Conservation (phyloP, 2,113 vertebrate genomes). For the Dromas ardeola region DNA sequence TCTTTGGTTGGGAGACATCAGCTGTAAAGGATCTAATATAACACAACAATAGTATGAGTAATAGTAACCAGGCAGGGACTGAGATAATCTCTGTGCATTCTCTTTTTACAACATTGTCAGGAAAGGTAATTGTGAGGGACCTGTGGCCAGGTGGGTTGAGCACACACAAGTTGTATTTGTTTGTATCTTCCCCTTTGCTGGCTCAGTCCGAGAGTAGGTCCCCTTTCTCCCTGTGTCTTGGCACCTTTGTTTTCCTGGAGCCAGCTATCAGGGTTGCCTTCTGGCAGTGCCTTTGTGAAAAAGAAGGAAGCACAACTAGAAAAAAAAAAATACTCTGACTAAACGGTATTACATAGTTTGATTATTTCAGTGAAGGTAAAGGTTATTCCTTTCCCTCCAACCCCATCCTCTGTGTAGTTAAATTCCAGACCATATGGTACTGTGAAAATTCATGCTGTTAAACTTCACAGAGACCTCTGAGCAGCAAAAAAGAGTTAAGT, state of each 20-base stretch:
- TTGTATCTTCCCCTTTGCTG: background rate
- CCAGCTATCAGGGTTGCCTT: background rate
- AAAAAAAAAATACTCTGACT: background rate
- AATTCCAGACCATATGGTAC: background rate
- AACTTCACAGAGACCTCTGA: background rate
- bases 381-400: background rate
- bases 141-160: background rate
- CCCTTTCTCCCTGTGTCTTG: background rate
- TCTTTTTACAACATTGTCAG: background rate
- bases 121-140: background rate
- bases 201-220: background rate
- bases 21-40: background rate
- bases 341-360: background rate
- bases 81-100: background rate
- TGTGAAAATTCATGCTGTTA: background rate
- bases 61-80: background rate
- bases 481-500: background rate
- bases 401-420: background rate
- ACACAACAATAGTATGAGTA: background rate
- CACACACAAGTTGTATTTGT: background rate
- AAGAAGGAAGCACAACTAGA: background rate
- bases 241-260: background rate
- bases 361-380: background rate
- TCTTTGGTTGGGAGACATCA: background rate
- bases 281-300: background rate